Conservation (phyloP, 2,888 invertebrate genomes). For the Thereva nobilitata region DNA sequence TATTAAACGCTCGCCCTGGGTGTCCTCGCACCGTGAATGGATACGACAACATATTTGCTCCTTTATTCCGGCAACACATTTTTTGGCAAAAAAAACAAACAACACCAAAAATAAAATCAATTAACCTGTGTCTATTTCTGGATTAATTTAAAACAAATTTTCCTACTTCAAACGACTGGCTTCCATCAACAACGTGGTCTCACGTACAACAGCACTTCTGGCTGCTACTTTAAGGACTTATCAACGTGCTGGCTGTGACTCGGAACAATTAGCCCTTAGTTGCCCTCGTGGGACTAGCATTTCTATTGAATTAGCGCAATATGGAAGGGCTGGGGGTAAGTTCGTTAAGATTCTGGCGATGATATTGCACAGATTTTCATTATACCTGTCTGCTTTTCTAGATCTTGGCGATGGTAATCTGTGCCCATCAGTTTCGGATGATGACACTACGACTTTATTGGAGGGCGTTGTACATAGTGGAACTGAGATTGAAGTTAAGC, state of each 20-base stretch:
- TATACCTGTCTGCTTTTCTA: constrained; percentile 39
- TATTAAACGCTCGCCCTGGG: no score
- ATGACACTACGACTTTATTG: constrained; percentile 50
- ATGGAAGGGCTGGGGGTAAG: constrained; percentile 67
- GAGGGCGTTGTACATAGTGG: constrained; percentile 55
- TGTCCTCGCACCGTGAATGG: no score
- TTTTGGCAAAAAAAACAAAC: no score
- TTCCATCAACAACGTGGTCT: constrained; percentile 6
- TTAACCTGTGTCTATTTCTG: no score
- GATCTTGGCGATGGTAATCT: constrained; percentile 56
- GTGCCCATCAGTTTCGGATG: constrained; percentile 54
- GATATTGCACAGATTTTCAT: neutral
- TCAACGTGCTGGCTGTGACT: constrained; percentile 90
- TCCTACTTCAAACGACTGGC: neutral
- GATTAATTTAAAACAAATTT: no score
- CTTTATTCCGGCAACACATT: no score
- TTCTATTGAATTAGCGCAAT: constrained; percentile 87
- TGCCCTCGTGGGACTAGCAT: constrained; percentile 93
- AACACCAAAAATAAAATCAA: no score
- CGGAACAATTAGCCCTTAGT: constrained; percentile 81
- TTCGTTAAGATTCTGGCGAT: neutral
- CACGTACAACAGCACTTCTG: constrained; percentile 74
- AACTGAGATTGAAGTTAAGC: constrained; percentile 65
- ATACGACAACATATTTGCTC: no score
- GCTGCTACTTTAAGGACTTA: constrained; percentile 89